Conservation (phyloP, 1,140 invertebrate genomes). For the Philotrypesis tridentata region DNA sequence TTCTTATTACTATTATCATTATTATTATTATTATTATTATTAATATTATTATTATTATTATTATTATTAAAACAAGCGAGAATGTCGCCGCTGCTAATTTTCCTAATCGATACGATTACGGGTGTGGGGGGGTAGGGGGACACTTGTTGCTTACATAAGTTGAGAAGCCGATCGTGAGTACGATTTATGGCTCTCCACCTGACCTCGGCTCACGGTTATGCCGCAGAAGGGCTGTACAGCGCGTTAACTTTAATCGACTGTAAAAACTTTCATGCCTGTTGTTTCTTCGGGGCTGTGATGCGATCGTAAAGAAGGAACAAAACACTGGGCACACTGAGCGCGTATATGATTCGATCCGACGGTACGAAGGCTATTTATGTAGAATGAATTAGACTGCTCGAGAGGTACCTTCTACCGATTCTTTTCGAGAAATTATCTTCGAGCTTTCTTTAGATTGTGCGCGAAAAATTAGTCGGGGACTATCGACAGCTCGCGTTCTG, state of each 20-base stretch:
- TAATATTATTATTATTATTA: too few relatives aligned
- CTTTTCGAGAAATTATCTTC: neutral
- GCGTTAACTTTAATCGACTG: neutral
- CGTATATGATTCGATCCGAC: neutral
- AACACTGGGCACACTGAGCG: neutral
- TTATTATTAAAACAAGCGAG: slow-evolving; percentile 27
- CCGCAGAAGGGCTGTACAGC: neutral
- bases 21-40: too few relatives aligned
- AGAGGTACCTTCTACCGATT: neutral
- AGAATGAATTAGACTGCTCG: neutral
- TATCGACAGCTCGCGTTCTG: neutral
- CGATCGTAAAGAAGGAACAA: neutral
- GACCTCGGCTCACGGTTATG: neutral
- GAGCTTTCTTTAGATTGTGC: too few relatives aligned
- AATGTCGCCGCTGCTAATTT: neutral
- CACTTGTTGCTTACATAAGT: slow-evolving; percentile 33
- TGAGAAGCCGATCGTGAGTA: neutral
- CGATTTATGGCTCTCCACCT: neutral
- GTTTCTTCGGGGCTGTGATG: neutral
- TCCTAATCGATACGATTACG: neutral
- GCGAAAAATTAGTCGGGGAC: too few relatives aligned
- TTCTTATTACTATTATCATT: too few relatives aligned
- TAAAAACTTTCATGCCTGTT: neutral
- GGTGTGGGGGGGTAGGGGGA: neutral
- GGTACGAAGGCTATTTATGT: neutral